Evolutionary conservation across 2,888 invertebrate genomes (phyloP), one percentile per base, ranked within the genome.

Genomic region (Platycnemis pennipes): DNA sequence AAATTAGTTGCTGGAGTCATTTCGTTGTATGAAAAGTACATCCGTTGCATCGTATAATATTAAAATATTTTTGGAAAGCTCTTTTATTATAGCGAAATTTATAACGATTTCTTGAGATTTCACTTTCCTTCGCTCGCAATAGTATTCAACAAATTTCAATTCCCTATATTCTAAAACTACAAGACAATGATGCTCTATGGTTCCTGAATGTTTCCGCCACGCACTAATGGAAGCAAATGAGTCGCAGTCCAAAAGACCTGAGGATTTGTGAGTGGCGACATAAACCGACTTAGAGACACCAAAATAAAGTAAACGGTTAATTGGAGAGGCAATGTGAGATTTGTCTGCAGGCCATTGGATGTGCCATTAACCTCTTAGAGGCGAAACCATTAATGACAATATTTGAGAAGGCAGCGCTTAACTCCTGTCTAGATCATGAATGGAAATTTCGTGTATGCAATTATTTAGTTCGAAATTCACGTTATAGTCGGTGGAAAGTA

Each of bases 251-350:
- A n/a, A n/a, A n/a, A 63, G 63, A n/a, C 63, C 5, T 77, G 13
- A 37, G 26, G 11, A 37, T 16, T 37, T 13, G n/a, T 37, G 31
- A 37, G 77, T 77, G 77, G 37, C 77, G 77, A 77, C 77, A 63
- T n/a, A 8, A 26, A 63, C n/a, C 26, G 8, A 63, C 26, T 63
- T 63, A 63, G 5, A 13, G 13, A 13, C 37, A 77, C 77, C 77
- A 77, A 77, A 77, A 77, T 77, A 77, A 77, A 77, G 37, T 13
- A 31, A 77, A 77, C 77, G 77, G 77, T 77, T 26, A 63, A 63
- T 63, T 4, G 4, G 26, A n/a, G 63, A 37, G 77, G 77, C 13
- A 77, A 26, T 31, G 22, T 31, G 37, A 37, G 31, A 37, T 31
- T 37, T 13, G 37, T 77, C 77, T 13, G 31, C 11, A 77, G 77